These are phyloP conservation scores for Onychomys arenicola DNA, from an alignment of 2,797 vertebrate genomes.

Conservation along the genomic window DNA sequence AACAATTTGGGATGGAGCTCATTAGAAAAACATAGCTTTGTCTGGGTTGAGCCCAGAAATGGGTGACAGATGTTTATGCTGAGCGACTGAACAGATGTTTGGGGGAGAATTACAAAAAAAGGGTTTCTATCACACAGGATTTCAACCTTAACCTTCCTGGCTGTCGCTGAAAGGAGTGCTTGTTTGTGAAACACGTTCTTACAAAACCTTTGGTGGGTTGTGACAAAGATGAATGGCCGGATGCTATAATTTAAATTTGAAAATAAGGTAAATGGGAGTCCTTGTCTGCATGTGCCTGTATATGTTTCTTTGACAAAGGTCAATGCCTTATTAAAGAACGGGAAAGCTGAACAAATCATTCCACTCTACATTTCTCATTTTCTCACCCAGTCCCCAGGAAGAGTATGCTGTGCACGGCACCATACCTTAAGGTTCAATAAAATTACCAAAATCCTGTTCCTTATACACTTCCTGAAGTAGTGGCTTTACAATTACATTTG, in stretches of 20 bases:
- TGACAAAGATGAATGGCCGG: conserved; percentile 77
- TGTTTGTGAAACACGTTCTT: conserved; percentile 74
- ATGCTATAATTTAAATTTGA: conserved; percentile 73
- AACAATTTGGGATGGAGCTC: conserved; percentile 79
- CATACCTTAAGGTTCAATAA: background rate
- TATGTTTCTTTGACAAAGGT: conserved; percentile 68
- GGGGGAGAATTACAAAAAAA: conserved; percentile 80
- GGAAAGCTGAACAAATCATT: conserved; percentile 24
- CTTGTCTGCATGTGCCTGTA: conserved; percentile 61
- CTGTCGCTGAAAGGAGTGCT: conserved; percentile 79
- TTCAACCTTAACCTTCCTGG: conserved; percentile 82
- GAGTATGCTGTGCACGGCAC: background rate
- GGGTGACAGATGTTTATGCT: conserved; percentile 84
- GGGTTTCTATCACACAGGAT: conserved; percentile 62
- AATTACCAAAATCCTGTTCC: conserved; percentile 50
- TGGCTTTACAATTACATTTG: conserved; percentile 11
- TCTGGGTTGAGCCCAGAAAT: conserved; percentile 79
- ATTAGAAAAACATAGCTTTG: conserved; percentile 79
- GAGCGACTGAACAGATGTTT: conserved; percentile 82
- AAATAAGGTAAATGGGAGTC: conserved; percentile 77
- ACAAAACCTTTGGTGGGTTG: conserved; percentile 53
- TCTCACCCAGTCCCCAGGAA: background rate
- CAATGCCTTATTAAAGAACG: conserved; percentile 61
- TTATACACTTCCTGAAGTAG: conserved; percentile 27
- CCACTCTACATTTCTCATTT: background rate